phyloP scores from a whole-genome alignment of 1,140 invertebrate species.

The Chlorops oryzae region DNA sequence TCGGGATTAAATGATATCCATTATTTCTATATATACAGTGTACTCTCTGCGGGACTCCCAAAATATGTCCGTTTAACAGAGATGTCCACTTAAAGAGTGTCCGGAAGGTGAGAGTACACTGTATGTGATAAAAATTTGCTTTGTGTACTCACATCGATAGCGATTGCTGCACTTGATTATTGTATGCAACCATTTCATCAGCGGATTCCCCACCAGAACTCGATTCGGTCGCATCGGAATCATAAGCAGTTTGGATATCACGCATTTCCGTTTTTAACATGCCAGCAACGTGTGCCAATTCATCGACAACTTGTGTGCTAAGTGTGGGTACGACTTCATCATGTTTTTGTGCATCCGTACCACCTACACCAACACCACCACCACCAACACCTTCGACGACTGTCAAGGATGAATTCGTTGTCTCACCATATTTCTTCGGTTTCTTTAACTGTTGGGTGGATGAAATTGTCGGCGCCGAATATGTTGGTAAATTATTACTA shows the following conservation, averaged over 20 bases:
- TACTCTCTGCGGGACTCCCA: too few relatives aligned
- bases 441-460: constrained; percentile 9
- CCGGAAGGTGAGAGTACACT: too few relatives aligned
- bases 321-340: constrained; percentile 37
- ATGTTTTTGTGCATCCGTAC: constrained; percentile 48
- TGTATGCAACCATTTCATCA: constrained; percentile 78
- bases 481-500: constrained; percentile 22
- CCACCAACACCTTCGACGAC: background rate
- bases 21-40: too few relatives aligned
- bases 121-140: too few relatives aligned
- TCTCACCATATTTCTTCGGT: constrained; percentile 9
- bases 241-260: constrained; percentile 66
- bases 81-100: too few relatives aligned
- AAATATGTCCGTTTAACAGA: too few relatives aligned
- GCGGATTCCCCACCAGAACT: constrained; percentile 90
- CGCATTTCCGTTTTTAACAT: constrained; percentile 63
- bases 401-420: too few relatives aligned
- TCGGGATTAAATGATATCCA: too few relatives aligned
- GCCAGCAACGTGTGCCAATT: constrained; percentile 61
- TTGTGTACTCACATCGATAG: constrained; percentile 72
- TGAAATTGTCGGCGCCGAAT: background rate
- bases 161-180: constrained; percentile 66
- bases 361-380: background rate
- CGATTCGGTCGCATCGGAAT: constrained; percentile 88
- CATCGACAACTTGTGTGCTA: constrained; percentile 50